These are phyloP conservation scores for Pteromalus puparum DNA, from an alignment of 1,140 invertebrate genomes.

Conservation along the genomic window DNA sequence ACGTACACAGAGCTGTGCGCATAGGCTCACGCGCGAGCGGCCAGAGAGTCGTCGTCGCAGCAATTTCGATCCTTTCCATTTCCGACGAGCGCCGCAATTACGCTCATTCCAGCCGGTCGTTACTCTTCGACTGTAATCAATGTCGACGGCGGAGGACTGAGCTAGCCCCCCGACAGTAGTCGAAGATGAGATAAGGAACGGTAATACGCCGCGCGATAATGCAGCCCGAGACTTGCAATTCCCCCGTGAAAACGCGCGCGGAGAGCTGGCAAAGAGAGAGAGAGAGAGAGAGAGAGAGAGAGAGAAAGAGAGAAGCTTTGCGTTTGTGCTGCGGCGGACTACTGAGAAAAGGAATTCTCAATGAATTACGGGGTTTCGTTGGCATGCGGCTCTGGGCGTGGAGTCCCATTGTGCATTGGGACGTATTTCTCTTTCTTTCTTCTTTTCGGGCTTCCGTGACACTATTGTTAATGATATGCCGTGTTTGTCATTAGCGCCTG, in stretches of 20 bases:
- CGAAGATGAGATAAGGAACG: constrained; percentile 32
- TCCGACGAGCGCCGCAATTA: constrained; percentile 41
- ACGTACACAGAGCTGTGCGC: too few relatives aligned
- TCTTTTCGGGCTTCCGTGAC: constrained; percentile 9
- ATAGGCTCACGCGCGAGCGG: not conserved
- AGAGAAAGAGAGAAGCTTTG: not conserved
- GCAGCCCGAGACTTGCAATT: constrained; percentile 13
- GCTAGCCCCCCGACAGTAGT: too few relatives aligned
- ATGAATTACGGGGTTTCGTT: constrained; percentile 32
- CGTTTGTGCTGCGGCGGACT: not conserved
- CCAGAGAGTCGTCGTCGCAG: not conserved
- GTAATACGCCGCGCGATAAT: constrained; percentile 17
- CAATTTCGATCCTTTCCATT: constrained; percentile 42
- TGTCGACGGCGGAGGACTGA: not conserved
- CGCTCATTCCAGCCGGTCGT: constrained; percentile 34
- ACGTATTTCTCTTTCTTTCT: not conserved
- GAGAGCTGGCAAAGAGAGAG: not conserved
- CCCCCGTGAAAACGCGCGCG: not conserved
- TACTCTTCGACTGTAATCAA: constrained; percentile 44
- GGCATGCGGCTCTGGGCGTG: constrained; percentile 1
- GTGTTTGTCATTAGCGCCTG: not conserved
- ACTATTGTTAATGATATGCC: constrained; percentile 26
- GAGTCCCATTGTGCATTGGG: constrained; percentile 7
- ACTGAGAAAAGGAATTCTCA: constrained; percentile 19
- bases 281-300: too few relatives aligned